Evolutionary conservation across 2,888 invertebrate species (phyloP), one percentile per base, ranked within the genome.

Genomic region (Margaritifera margaritifera): DNA sequence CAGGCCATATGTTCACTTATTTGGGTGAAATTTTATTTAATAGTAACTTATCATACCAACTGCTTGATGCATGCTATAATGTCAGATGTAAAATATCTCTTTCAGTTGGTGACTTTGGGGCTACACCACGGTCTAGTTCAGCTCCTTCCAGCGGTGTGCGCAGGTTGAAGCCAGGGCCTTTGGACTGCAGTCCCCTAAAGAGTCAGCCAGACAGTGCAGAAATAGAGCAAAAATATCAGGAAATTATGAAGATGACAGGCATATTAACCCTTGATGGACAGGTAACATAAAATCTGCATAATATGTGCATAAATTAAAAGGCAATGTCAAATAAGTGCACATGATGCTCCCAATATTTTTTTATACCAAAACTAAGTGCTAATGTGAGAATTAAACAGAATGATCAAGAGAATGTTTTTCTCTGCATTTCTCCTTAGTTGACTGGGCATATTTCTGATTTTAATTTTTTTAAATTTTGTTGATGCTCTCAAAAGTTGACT

Each of bases 191-290:
- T 25, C 64, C 65, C 1, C 59, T 62, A 19, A 63, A 62, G 5
- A 78, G 77, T 66, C 75, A 79, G 54, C 83, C 83, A 42, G 84
- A 84, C 72, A 89, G 89, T 78, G 90, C 90, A 27, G 93, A 93
- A 84, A 92, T 92, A 66, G 97, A 97, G 87, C 93, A 93, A 77
- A 95, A 95, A 89, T 93, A 97, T 84, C 94, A 94, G 85, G 96
- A 97, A 90, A 97, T 98, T 69, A 96, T 96, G 93, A 94, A 95
- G 91, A 95, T 95, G 91, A 96, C 95, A 88, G 97, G 97, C 68
- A 94, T 96, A 85, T 91, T 98, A 74, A 96, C 93, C 75, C 94
- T 98, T 70, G 93, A 94, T 82, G 94, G 94, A 62, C 89, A 89
- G 85, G 92, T 92, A 87, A 81, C 85, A 51, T 59, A 1, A 55